Conservation (phyloP, 2,888 invertebrate species). For the Aleiodes testaceus region DNA sequence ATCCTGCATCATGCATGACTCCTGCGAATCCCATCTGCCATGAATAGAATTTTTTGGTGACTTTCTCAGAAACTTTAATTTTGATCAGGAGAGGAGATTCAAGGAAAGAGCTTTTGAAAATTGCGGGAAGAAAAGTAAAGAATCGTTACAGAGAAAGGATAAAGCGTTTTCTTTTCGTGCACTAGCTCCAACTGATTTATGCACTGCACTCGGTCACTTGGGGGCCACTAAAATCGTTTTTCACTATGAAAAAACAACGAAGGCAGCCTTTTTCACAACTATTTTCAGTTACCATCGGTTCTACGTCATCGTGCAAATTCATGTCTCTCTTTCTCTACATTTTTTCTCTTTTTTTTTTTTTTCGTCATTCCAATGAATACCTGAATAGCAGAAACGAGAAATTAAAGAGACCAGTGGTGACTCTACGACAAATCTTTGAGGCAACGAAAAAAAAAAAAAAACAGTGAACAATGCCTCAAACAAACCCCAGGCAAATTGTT, state of each 20-base stretch:
- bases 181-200: constrained; percentile 24
- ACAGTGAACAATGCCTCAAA: constrained; percentile 7
- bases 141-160: constrained; percentile 9
- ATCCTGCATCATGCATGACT: constrained; percentile 15
- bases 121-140: not conserved
- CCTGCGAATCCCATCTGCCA: constrained; percentile 11
- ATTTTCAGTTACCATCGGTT: constrained; percentile 16
- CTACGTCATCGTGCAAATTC: constrained; percentile 4
- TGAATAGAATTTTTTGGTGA: constrained; percentile 15
- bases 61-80: not conserved
- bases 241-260: not conserved
- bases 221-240: constrained; percentile 16
- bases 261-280: not conserved
- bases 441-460: not conserved
- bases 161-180: constrained; percentile 20
- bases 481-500: constrained; percentile 28
- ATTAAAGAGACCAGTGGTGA: constrained; percentile 29
- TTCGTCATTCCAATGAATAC: constrained; percentile 6
- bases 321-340: not conserved
- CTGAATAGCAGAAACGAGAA: constrained; percentile 14
- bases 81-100: not conserved
- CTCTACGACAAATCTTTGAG: constrained; percentile 14
- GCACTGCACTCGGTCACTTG: constrained; percentile 21
- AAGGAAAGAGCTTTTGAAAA: not conserved
- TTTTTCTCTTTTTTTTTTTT: not conserved